phyloP scores from a whole-genome alignment of 2,113 vertebrate genomes.

The Strix uralensis region DNA sequence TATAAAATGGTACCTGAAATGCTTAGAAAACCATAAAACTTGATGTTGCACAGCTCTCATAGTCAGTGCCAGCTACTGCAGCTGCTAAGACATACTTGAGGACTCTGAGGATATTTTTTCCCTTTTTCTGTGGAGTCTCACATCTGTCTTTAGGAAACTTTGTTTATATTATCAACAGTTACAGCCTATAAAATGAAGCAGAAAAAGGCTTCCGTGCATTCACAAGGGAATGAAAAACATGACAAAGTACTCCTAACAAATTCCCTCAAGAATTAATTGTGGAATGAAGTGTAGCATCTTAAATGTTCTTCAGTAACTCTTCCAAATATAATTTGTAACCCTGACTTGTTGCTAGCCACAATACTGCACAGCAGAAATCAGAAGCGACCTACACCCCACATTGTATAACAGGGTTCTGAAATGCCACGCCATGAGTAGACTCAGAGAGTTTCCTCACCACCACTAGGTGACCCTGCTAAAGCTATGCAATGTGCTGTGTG shows the following conservation, averaged over 20 bases:
- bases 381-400: not conserved
- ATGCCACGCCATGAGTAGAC: too few species aligned
- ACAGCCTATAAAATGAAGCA: constrained; percentile 19
- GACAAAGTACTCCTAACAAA: constrained; percentile 21
- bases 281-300: not conserved
- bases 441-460: not conserved
- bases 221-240: constrained; percentile 30
- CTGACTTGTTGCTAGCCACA: not conserved
- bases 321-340: constrained; percentile 25
- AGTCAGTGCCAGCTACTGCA: constrained; percentile 31
- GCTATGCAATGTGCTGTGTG: not conserved
- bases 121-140: not conserved
- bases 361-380: not conserved
- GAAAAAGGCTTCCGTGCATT: constrained; percentile 14
- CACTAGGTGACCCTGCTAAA: not conserved
- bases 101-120: not conserved
- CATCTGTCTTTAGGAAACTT: constrained; percentile 44
- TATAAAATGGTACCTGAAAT: constrained; percentile 67
- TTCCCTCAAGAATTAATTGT: constrained; percentile 14
- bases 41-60: constrained; percentile 29
- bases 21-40: constrained; percentile 48
- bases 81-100: not conserved
- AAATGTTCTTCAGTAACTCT: constrained; percentile 22
- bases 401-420: not conserved
- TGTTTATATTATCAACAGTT: constrained; percentile 24